Conservation (phyloP, 2,113 vertebrate species). For the Burhinus bistriatus region DNA sequence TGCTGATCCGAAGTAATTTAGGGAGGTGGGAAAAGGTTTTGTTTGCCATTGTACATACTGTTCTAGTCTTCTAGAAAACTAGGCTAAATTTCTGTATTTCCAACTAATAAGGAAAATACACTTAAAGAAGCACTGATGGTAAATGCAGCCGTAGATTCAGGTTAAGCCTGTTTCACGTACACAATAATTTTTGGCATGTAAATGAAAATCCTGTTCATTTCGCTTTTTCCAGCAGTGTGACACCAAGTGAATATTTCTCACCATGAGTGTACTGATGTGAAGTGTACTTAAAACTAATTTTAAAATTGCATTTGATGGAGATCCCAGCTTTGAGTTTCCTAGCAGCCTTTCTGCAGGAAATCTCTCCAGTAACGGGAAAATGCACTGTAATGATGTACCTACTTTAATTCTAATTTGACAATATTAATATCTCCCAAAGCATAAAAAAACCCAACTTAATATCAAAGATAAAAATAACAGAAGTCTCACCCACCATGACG, state of each 20-base stretch:
- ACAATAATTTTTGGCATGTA: neutral
- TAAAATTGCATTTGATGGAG: neutral
- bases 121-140: neutral
- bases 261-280: neutral
- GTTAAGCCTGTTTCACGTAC: neutral
- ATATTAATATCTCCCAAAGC: neutral
- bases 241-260: neutral
- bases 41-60: neutral
- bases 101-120: neutral
- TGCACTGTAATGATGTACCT: neutral
- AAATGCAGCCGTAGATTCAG: neutral
- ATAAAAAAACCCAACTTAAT: neutral
- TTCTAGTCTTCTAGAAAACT: neutral
- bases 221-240: neutral
- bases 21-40: neutral
- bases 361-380: neutral
- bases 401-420: neutral
- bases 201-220: neutral
- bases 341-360: neutral
- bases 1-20: neutral
- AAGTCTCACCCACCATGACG: neutral
- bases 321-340: neutral
- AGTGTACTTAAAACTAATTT: neutral
- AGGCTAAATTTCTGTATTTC: neutral
- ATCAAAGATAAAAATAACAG: neutral